Conservation (phyloP, 2,888 invertebrate genomes). For the Falcaria lacertinaria region DNA sequence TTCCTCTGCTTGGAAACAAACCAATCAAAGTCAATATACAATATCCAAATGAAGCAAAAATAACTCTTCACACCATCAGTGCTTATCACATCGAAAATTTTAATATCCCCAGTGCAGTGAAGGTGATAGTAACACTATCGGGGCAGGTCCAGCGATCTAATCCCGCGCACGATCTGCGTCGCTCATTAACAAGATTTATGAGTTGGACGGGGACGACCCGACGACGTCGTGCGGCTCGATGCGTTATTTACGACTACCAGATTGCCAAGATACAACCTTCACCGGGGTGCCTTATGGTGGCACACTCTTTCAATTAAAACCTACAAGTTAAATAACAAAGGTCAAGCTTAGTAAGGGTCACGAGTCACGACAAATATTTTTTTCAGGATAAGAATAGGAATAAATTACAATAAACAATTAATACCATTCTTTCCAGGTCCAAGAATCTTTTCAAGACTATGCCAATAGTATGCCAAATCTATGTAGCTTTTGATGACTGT, state of each 20-base stretch:
- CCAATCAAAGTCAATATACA: too few relatives aligned
- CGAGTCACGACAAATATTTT: too few relatives aligned
- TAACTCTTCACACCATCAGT: too few relatives aligned
- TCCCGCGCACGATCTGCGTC: conserved; percentile 61
- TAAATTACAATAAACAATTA: too few relatives aligned
- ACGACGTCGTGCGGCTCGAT: conserved; percentile 56
- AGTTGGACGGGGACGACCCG: conserved; percentile 61
- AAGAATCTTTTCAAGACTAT: too few relatives aligned
- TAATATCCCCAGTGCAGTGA: neutral
- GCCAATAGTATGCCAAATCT: too few relatives aligned
- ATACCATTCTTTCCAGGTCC: too few relatives aligned
- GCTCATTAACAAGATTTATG: conserved; percentile 78
- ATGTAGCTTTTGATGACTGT: too few relatives aligned
- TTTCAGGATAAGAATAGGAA: too few relatives aligned
- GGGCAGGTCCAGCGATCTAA: conserved; percentile 46
- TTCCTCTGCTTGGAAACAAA: too few relatives aligned
- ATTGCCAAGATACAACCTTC: conserved; percentile 51
- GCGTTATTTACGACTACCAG: conserved; percentile 67
- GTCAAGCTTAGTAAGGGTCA: neutral
- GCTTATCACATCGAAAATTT: neutral
- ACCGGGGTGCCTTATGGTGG: conserved; percentile 22
- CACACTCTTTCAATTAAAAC: conserved; percentile 18
- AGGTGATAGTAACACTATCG: conserved; percentile 1
- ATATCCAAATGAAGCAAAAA: too few relatives aligned
- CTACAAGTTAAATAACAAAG: conserved; percentile 19